phyloP scores from a whole-genome alignment of 2,113 vertebrate genomes.

The Struthio camelus region DNA sequence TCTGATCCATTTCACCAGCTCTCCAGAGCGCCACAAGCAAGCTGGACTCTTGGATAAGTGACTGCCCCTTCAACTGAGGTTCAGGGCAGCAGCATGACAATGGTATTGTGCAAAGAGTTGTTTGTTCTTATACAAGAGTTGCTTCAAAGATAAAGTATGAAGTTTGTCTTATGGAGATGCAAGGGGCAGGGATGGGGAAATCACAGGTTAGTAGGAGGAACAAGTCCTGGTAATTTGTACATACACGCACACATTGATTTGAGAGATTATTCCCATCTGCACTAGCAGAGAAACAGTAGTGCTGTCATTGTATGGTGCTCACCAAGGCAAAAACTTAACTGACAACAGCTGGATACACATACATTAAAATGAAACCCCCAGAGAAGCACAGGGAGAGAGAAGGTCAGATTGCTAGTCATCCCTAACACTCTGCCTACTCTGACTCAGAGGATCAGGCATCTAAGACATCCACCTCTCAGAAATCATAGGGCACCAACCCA shows the following conservation, averaged over 20 bases:
- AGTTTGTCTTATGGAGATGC: neutral
- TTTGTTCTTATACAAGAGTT: neutral
- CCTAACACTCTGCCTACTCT: neutral
- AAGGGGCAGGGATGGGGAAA: no score
- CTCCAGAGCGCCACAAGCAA: neutral
- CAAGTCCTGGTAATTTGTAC: neutral
- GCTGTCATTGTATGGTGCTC: neutral
- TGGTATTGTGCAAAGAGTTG: neutral
- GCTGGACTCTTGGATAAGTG: rapidly evolving
- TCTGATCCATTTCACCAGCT: neutral
- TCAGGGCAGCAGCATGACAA: rapidly evolving
- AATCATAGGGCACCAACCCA: rapidly evolving
- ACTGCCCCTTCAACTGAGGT: neutral
- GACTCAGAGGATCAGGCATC: neutral
- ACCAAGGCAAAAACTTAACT: neutral
- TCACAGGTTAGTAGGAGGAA: neutral
- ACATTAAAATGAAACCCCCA: neutral
- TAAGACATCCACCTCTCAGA: neutral
- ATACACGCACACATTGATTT: neutral
- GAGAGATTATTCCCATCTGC: neutral
- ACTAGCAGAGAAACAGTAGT: rapidly evolving
- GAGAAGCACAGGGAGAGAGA: neutral
- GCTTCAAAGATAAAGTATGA: neutral
- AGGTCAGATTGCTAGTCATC: neutral
- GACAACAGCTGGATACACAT: neutral